Base-by-base conservation (phyloP, 23 tunicate species). In the Ascidia mentula region DNA sequence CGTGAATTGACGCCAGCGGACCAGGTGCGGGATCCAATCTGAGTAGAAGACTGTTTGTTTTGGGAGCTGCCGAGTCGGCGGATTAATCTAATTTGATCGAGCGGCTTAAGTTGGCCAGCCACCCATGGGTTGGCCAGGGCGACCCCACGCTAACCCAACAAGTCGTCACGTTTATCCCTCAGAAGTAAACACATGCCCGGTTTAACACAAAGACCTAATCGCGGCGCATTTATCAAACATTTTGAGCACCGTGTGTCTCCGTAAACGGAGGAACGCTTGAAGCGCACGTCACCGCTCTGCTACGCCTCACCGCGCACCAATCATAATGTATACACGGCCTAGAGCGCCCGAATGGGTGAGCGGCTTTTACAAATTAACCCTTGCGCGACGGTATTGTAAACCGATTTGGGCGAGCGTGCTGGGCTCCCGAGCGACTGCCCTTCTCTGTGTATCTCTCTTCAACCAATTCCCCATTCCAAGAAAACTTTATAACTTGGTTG, bases 241-340 rank as follows among this genome's bases (percentile, higher is more conserved):
- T 28, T 28, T 28, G 24, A 28, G 65, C 65, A 53, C 28, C 65
- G 65, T 3, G 65, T 9, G 13, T 6, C 24, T 5, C 7, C 22
- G 12, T 28, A 28, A 20, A 3, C 65, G 65, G 15, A 53, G 13
- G 13, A 53, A 53, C 28, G 24, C 22, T 53, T 9, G n/a, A 9
- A 53, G 65, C 65, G 65, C 65, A 53, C 65, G 65, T 53, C 65
- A 53, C 65, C 65, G 65, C 65, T 53, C 65, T n/a, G 65, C 24
- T 28, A 53, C 13, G 65, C 65, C 22, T 28, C 65, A 28, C 65
- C 13, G 7, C 65, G 12, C 22, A 1, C 13, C 65, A 53, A 53
- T 53, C 65, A 28, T 53, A 53, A 53, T 53, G 65, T 53, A 26
- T 20, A 20, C 65, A 28, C 65, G 65, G 28, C 65, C 1, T 26